These are phyloP conservation scores for Corythornis vintsioides DNA, from an alignment of 2,113 vertebrate genomes.

Conservation along the genomic window DNA sequence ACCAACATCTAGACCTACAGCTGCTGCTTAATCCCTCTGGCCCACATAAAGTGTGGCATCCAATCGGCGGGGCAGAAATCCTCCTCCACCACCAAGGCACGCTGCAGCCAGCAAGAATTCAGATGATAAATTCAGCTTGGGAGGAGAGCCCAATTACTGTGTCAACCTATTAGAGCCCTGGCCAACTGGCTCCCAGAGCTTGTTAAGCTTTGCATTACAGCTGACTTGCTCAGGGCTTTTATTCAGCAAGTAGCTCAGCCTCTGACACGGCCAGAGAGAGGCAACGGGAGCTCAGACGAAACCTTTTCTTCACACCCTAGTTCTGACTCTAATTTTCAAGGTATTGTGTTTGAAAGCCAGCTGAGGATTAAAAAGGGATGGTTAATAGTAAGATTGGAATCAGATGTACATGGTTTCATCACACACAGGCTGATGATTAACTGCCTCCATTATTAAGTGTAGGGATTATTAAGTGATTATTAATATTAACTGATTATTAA, in stretches of 20 bases:
- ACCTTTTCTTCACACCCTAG: neutral
- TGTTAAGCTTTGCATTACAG: slow-evolving; percentile 3
- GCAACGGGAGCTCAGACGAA: neutral
- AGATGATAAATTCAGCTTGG: neutral
- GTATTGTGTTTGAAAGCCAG: neutral
- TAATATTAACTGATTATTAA: no score
- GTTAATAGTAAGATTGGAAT: neutral
- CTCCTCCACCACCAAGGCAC: neutral
- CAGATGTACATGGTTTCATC: neutral
- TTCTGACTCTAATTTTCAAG: neutral
- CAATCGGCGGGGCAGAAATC: neutral
- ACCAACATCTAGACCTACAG: slow-evolving; percentile 19
- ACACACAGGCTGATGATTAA: neutral
- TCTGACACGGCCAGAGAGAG: neutral
- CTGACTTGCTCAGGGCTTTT: neutral
- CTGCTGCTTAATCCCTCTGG: slow-evolving; percentile 65
- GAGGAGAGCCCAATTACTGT: slow-evolving; percentile 16
- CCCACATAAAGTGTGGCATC: slow-evolving; percentile 26
- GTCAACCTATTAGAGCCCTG: neutral
- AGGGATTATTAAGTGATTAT: no score
- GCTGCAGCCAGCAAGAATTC: neutral
- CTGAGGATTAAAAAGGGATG: neutral
- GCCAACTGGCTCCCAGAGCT: slow-evolving; percentile 17
- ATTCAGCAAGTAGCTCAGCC: neutral
- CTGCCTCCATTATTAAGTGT: neutral